Percentiles rank a stretch among this genome's conserved stretches.
phyloP scores from a whole-genome alignment of 2,888 invertebrate species.

The Andricus quercusramuli region DNA sequence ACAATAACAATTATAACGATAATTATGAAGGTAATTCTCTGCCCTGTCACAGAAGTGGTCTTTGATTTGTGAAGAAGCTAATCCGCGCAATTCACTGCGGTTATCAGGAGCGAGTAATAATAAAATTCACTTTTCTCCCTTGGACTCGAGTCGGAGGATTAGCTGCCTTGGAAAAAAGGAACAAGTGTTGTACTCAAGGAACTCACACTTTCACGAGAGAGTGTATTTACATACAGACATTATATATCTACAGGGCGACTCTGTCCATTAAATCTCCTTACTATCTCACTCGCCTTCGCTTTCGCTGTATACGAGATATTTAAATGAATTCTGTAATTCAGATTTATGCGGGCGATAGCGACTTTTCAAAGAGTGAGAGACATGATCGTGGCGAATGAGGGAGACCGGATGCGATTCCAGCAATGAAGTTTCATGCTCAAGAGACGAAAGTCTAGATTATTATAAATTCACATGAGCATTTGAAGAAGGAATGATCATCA shows the following conservation, averaged over 20 bases:
- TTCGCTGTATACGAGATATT: slow-evolving; percentile 43
- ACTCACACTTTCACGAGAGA: slow-evolving; percentile 10
- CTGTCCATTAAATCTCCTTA: slow-evolving; percentile 54
- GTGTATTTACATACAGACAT: slow-evolving; percentile 9
- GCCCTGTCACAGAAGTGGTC: background rate
- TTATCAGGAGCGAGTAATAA: slow-evolving; percentile 30
- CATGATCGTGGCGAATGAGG: slow-evolving; percentile 14
- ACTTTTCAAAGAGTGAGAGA: slow-evolving; percentile 36
- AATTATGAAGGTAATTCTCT: background rate
- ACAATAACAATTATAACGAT: slow-evolving; percentile 7
- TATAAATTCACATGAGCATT: slow-evolving; percentile 4
- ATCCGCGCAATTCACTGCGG: slow-evolving; percentile 15
- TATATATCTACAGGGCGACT: slow-evolving; percentile 46
- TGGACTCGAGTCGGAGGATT: slow-evolving; percentile 9
- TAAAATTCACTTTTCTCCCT: slow-evolving; percentile 27
- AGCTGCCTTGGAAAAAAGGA: slow-evolving; percentile 10
- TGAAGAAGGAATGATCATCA: background rate
- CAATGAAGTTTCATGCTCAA: slow-evolving; percentile 13
- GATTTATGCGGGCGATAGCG: slow-evolving; percentile 51
- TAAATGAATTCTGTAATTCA: slow-evolving; percentile 54
- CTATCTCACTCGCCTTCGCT: slow-evolving; percentile 55
- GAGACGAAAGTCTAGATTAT: slow-evolving; percentile 5
- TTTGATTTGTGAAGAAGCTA: slow-evolving; percentile 32
- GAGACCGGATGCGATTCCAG: slow-evolving; percentile 18
- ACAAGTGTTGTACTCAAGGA: background rate